phyloP scores from a whole-genome alignment of 2,797 vertebrate genomes.

The Otus scops region DNA sequence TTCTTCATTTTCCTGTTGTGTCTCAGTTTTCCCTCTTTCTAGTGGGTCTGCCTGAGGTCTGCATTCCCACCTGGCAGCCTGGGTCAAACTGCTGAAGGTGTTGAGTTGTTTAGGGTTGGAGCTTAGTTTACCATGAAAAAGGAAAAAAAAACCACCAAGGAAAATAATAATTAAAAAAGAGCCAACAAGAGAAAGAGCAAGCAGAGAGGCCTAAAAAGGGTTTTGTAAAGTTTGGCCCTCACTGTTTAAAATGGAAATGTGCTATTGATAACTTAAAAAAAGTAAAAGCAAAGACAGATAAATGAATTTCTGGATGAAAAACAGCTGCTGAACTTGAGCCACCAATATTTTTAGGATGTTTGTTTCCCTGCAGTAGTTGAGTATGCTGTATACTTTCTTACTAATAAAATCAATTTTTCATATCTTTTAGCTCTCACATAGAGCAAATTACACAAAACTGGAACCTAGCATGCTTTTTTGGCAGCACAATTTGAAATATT shows the following conservation, averaged over 20 bases:
- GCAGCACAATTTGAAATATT: not conserved
- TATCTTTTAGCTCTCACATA: conserved; percentile 5
- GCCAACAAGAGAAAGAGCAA: not conserved
- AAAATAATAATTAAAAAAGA: not conserved
- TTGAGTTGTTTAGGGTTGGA: not conserved
- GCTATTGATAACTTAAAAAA: not conserved
- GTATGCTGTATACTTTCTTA: not conserved
- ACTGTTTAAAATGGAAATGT: not conserved
- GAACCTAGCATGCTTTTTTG: not conserved
- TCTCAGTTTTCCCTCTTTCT: not conserved
- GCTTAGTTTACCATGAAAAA: not conserved
- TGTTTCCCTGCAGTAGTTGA: not conserved
- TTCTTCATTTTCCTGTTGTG: not conserved
- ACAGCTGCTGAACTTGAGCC: not conserved
- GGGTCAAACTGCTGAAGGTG: not conserved
- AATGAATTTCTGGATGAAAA: not conserved
- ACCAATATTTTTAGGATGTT: not conserved
- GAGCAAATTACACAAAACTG: conserved; percentile 30
- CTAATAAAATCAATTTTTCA: conserved; percentile 45
- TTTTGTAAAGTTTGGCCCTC: not conserved
- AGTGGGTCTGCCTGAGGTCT: not conserved
- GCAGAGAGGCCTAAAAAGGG: not conserved
- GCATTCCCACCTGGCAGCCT: not conserved
- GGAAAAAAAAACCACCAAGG: rapidly evolving
- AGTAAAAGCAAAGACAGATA: not conserved